These are phyloP conservation scores for Paracentrotus lividus DNA, from an alignment of 53 echinoderm and acorn worm genomes.

Conservation along the genomic window DNA sequence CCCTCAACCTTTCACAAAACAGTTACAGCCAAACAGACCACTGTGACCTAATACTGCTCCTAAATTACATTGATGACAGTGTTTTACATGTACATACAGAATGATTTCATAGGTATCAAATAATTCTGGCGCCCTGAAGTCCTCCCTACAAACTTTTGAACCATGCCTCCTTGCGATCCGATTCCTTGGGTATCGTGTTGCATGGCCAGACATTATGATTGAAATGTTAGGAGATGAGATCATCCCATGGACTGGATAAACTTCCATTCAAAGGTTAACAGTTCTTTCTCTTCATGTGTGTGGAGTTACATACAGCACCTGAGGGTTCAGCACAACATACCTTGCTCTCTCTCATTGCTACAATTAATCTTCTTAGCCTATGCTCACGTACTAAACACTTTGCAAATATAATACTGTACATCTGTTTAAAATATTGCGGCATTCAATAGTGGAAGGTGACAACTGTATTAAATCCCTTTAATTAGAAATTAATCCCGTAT, in stretches of 20 bases:
- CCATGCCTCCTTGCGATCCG: not conserved
- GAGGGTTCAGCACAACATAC: not conserved
- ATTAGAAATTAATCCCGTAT: too few relatives aligned
- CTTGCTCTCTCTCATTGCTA: not conserved
- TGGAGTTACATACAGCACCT: not conserved
- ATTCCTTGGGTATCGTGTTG: not conserved
- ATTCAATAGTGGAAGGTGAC: too few relatives aligned
- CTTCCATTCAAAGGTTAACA: slow-evolving; percentile 23
- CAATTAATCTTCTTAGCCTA: not conserved
- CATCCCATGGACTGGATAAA: not conserved
- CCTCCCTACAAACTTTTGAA: slow-evolving; percentile 38
- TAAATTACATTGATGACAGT: too few relatives aligned
- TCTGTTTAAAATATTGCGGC: not conserved
- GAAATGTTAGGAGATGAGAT: slow-evolving; percentile 34
- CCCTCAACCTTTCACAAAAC: too few relatives aligned
- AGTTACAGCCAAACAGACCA: too few relatives aligned
- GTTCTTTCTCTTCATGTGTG: slow-evolving; percentile 30
- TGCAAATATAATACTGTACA: too few relatives aligned
- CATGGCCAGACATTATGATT: slow-evolving; percentile 37
- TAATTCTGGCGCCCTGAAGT: not conserved
- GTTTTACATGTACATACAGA: too few relatives aligned
- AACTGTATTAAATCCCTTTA: too few relatives aligned
- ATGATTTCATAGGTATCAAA: not conserved
- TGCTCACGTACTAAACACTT: too few relatives aligned
- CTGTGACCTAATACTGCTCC: too few relatives aligned